Percentiles rank a stretch among this genome's conserved stretches.
These are phyloP conservation scores for Apocrypta bakeri DNA, from an alignment of 1,140 invertebrate genomes.

Conservation along the genomic window DNA sequence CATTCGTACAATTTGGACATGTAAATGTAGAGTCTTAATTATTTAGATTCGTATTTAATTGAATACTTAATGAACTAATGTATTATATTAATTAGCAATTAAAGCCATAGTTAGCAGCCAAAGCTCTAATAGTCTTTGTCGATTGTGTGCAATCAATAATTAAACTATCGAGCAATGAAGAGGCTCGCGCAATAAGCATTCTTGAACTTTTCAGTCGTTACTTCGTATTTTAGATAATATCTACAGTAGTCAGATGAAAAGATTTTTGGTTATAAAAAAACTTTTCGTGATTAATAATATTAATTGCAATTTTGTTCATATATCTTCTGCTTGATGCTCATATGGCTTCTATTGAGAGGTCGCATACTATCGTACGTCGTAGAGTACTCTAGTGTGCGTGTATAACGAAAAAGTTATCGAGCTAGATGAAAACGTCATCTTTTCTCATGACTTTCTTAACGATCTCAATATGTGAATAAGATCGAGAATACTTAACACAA, in stretches of 20 bases:
- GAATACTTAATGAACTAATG: conserved; percentile 45
- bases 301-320: conserved; percentile 1
- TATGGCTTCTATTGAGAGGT: not conserved
- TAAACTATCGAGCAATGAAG: not conserved
- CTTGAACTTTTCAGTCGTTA: conserved; percentile 9
- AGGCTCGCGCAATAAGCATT: not conserved
- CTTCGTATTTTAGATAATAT: not conserved
- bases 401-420: not conserved
- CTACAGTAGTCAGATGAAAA: conserved; percentile 24
- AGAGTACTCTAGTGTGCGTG: not conserved
- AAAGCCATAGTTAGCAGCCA: not conserved
- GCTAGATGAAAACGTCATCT: not conserved
- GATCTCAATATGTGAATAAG: conserved; percentile 6
- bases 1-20: conserved; percentile 1
- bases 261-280: conserved; percentile 7
- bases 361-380: not conserved
- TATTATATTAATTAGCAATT: conserved; percentile 55
- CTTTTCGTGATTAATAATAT: conserved; percentile 10
- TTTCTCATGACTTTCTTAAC: not conserved
- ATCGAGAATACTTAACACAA: not conserved
- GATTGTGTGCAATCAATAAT: not conserved
- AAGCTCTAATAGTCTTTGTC: not conserved
- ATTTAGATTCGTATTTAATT: conserved; percentile 39
- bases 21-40: conserved; percentile 31
- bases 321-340: not conserved